Base-by-base conservation (phyloP, 1,140 invertebrate species). In the Sesamia nonagrioides region DNA sequence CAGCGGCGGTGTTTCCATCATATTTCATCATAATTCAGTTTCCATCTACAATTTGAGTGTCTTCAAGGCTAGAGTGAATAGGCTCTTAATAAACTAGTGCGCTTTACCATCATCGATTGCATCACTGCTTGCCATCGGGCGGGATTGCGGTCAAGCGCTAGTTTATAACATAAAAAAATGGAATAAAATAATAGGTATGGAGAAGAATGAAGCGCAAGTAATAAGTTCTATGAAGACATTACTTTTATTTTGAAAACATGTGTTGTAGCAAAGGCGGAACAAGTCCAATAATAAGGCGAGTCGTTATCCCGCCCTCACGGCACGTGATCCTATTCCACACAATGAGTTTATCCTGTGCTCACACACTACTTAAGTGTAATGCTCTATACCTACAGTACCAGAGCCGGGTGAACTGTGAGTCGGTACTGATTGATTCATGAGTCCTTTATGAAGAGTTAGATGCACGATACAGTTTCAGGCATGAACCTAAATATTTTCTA, bases 291-390 rank as follows among this genome's bases (percentile, higher is more conserved):
- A 60, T 61, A 33, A 58, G 37, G 21, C 40, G 40, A 42, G 72
- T 61, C 72, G 54, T 61, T 73, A 73, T 56, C 56, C 56, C 72
- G 72, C 21, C 50, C 72, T 75, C 42, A 75, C 72, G 40, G 72
- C 72, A 48, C 72, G 72, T 75, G 58, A 75, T 75, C 72, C 56
- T 60, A 75, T 75, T 74, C 42, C 61, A 21, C 56, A 75, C 72
- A 61, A 75, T 75, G 58, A 75, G 72, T 61, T 75, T 75, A 75
- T 75, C 72, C 27, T 61, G 56, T 48, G 54, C 52, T 73, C 71
- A 72, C 50, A 56, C 50, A 75, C 56, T 75, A 75, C 72, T 48
- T 61, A 61, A 18, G 37, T 61, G 54, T 48, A 61, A 60, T 50
- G 56, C 35, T 17, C 15, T 35, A 37, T 21, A 75, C 35, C 60